Evolutionary conservation across 1,140 invertebrate genomes (phyloP), one percentile per base, ranked within the genome.

Genomic region (Ceratoteleas bidentatus): DNA sequence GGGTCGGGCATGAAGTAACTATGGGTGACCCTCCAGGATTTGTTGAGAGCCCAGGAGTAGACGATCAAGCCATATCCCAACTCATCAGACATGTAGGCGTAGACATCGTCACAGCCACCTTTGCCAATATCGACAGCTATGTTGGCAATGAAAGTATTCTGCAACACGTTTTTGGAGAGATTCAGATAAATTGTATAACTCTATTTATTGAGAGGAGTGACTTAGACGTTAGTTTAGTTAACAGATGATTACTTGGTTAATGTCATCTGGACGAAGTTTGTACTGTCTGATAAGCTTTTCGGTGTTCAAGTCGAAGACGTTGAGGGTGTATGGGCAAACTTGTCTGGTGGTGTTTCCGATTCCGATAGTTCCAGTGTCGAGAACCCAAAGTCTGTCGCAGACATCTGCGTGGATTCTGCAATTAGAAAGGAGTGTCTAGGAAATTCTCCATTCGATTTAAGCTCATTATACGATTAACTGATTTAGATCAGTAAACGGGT

Each of bases 1-100:
- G 96, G 96, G 87, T 97, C 96, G 0, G 96, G 96, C 89, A 95
- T 93, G 87, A 96, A 96, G 87, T 92, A 96, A 57, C 95, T 94
- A 81, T 97, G 96, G 0, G 91, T 92, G 79, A 95, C 93, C 72
- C 96, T 92, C 96, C 96, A 97, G 0, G 95, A 96, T 74, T 92
- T 94, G 86, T 96, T 95, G 66, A 93, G 88, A 79, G 93, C 91
- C 93, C 94, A 96, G 0, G 95, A 96, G 86, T 96, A 97, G 2
- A 94, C 93, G 38, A 97, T 94, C 2, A 97, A 86, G 0, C 95
- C 96, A 82, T 96, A 96, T 11, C 95, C 95, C 0, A 96, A 89
- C 87, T 96, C 96, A 85, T 97, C 96, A 0, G 95, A 95, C 88
- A 96, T 94, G 82, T 97, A 97, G 1, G 95, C 95, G 83, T 93